Conservation (phyloP, 2,888 invertebrate species). For the Omphaloscelis lunosa region DNA sequence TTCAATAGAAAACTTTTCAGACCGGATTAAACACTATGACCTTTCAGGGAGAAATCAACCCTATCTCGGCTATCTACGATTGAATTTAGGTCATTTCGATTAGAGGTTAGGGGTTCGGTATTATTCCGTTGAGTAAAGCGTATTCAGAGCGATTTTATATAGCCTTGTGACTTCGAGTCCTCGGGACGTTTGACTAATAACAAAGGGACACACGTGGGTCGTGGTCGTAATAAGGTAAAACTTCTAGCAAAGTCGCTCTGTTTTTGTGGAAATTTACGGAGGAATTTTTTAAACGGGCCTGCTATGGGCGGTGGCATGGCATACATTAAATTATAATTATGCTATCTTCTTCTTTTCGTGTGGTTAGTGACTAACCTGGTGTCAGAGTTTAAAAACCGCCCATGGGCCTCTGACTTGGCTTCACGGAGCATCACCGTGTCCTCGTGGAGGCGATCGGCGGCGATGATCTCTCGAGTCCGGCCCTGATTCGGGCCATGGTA, state of each 20-base stretch:
- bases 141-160: constrained; percentile 53
- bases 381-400: no score
- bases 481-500: no score
- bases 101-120: constrained; percentile 4
- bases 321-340: background rate
- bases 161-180: constrained; percentile 46
- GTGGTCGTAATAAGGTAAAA: constrained; percentile 59
- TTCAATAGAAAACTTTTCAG: constrained; percentile 25
- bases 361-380: no score
- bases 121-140: constrained; percentile 40
- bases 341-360: no score
- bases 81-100: constrained; percentile 20
- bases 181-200: constrained; percentile 60
- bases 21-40: constrained; percentile 9
- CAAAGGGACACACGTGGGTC: constrained; percentile 54
- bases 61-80: background rate
- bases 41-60: constrained; percentile 16
- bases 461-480: no score
- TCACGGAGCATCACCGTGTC: no score
- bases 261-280: constrained; percentile 40
- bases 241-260: constrained; percentile 42
- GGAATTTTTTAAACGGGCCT: background rate
- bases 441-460: no score
- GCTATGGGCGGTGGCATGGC: background rate
- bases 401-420: no score